Percentiles rank a stretch among this genome's conserved stretches.
These are phyloP conservation scores for Anhinga anhinga DNA, from an alignment of 2,113 vertebrate species.

Conservation along the genomic window DNA sequence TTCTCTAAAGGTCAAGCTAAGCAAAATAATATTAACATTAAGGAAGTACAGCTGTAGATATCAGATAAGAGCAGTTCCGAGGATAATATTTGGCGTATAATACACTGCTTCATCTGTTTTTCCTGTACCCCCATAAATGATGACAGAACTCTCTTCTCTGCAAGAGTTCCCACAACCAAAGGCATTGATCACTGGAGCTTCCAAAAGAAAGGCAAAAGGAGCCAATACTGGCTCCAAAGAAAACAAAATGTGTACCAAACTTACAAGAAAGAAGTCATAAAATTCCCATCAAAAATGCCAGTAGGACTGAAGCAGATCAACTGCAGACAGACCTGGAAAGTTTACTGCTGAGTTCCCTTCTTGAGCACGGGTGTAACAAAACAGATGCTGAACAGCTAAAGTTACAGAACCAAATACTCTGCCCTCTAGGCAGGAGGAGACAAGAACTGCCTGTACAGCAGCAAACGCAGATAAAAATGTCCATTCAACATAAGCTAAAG, in stretches of 20 bases:
- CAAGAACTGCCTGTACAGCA: not conserved
- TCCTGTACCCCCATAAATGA: conserved; percentile 53
- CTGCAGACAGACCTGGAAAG: conserved; percentile 43
- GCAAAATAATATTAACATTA: conserved; percentile 57
- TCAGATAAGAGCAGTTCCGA: conserved; percentile 48
- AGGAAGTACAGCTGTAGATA: conserved; percentile 62
- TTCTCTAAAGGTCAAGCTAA: conserved; percentile 4
- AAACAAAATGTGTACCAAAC: conserved; percentile 47
- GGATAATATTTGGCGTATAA: conserved; percentile 33
- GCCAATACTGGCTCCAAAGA: conserved; percentile 50
- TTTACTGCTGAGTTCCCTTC: not conserved
- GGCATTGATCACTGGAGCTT: conserved; percentile 61
- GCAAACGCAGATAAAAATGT: not conserved
- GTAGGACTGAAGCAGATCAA: conserved; percentile 5
- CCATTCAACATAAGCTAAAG: not conserved
- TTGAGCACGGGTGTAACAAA: not conserved
- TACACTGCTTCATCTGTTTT: conserved; percentile 44
- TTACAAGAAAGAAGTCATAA: not conserved
- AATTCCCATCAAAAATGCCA: conserved; percentile 57
- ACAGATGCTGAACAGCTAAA: not conserved
- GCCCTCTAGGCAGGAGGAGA: not conserved
- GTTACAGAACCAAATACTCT: not conserved
- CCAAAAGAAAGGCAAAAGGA: conserved; percentile 27
- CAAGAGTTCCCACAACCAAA: conserved; percentile 60
- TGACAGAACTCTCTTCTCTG: conserved; percentile 41